These are phyloP conservation scores for Hesperia comma DNA, from an alignment of 2,888 invertebrate genomes.

Conservation along the genomic window DNA sequence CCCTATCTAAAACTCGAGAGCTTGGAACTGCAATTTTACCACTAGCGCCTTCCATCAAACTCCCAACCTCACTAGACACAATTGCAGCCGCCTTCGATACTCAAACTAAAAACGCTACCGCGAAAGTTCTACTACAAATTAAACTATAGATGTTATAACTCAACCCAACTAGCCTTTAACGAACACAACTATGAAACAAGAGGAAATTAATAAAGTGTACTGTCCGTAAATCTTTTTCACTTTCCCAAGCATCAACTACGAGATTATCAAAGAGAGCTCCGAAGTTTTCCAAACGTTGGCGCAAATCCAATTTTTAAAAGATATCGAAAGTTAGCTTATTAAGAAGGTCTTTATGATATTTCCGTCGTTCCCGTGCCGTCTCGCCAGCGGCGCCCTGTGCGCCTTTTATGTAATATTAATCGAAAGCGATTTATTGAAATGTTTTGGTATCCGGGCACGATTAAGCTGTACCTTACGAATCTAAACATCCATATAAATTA, in stretches of 20 bases:
- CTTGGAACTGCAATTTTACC: too few relatives aligned
- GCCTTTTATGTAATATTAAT: not conserved
- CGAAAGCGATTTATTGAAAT: not conserved
- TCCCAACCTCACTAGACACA: too few relatives aligned
- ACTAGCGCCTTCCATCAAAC: too few relatives aligned
- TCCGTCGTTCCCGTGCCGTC: not conserved
- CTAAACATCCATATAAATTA: too few relatives aligned
- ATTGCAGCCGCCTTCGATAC: too few relatives aligned
- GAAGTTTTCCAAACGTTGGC: slow-evolving; percentile 1
- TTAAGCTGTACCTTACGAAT: too few relatives aligned
- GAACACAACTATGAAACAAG: not conserved
- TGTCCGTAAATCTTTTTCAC: not conserved
- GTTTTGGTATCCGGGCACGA: not conserved
- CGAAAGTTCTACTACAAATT: too few relatives aligned
- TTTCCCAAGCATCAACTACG: not conserved
- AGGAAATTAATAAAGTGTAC: too few relatives aligned
- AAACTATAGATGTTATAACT: too few relatives aligned
- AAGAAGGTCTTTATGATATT: not conserved
- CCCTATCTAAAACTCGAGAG: too few relatives aligned
- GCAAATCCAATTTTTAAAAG: not conserved
- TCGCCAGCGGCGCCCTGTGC: not conserved
- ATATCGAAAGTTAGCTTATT: not conserved
- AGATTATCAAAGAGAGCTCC: not conserved
- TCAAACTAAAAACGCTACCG: too few relatives aligned
- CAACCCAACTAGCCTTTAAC: too few relatives aligned